Percentiles rank a stretch among this genome's conserved stretches.
phyloP scores from a whole-genome alignment of 2,797 vertebrate genomes.

The Gadopsis marmoratus region DNA sequence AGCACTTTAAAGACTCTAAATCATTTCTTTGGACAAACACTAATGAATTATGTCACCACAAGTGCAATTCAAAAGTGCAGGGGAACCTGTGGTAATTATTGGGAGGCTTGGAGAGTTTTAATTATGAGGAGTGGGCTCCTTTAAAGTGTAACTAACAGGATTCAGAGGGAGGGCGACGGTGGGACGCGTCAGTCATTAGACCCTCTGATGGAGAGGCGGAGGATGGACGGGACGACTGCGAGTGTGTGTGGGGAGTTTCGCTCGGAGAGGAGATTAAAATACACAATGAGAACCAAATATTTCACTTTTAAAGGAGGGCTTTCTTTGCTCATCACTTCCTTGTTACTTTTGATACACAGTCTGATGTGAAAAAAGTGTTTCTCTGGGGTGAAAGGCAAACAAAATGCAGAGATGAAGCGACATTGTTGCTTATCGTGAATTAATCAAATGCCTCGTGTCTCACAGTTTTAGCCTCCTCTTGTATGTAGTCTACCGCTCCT shows the following conservation, averaged over 20 bases:
- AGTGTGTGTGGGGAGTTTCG: neutral
- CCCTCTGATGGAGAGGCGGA: constrained; percentile 15
- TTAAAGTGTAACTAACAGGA: constrained; percentile 73
- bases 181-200: constrained; percentile 12
- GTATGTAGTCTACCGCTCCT: constrained; percentile 10
- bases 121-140: constrained; percentile 72
- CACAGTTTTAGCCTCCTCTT: constrained; percentile 21
- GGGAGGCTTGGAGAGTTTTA: constrained; percentile 70
- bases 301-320: neutral
- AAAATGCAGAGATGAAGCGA: neutral
- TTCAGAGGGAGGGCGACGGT: constrained; percentile 31
- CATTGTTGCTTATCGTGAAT: constrained; percentile 32
- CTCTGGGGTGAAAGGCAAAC: neutral
- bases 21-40: constrained; percentile 86
- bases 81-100: constrained; percentile 78
- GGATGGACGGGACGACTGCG: neutral
- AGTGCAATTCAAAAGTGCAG: constrained; percentile 79
- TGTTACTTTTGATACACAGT: neutral
- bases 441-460: constrained; percentile 34
- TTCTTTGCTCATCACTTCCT: neutral
- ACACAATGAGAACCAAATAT: neutral
- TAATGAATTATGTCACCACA: constrained; percentile 87
- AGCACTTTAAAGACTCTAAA: constrained; percentile 89
- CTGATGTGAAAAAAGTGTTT: neutral
- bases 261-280: neutral